Evolutionary conservation across 2,888 invertebrate genomes (phyloP).

Genomic region (Plemyria rubiginata): DNA sequence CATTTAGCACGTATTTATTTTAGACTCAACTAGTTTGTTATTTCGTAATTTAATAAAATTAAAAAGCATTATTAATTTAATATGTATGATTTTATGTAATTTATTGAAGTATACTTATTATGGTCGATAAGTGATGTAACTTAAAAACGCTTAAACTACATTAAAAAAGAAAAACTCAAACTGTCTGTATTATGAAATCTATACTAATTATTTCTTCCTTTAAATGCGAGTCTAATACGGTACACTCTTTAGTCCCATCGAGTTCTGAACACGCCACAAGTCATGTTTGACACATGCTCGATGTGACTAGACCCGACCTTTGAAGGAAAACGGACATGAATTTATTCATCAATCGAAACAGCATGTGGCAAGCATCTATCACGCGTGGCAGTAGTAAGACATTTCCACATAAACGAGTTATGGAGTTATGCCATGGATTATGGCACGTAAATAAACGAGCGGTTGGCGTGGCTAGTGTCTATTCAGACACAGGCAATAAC

Average conservation of each 20-base stretch:
- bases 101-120: too few species aligned
- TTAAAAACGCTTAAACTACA: too few species aligned
- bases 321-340: slow-evolving; percentile 35
- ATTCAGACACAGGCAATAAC: slow-evolving; percentile 77
- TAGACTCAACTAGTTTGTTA: too few species aligned
- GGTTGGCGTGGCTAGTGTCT: slow-evolving; percentile 79
- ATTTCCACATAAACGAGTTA: slow-evolving; percentile 69
- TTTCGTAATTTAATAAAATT: too few species aligned
- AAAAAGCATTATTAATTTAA: too few species aligned
- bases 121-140: too few species aligned
- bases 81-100: too few species aligned
- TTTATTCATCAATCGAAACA: slow-evolving; percentile 43
- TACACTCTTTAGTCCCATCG: slow-evolving; percentile 6
- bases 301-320: slow-evolving; percentile 33
- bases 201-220: neutral
- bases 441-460: slow-evolving; percentile 78
- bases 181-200: neutral
- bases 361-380: slow-evolving; percentile 53
- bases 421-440: slow-evolving; percentile 58
- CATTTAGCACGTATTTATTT: too few species aligned
- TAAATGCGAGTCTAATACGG: neutral
- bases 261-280: slow-evolving; percentile 10
- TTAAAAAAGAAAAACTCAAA: neutral
- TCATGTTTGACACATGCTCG: slow-evolving; percentile 27
- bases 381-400: slow-evolving; percentile 45